These are phyloP conservation scores for Lepidurus couesii DNA, from an alignment of 1,140 invertebrate genomes.

Conservation along the genomic window DNA sequence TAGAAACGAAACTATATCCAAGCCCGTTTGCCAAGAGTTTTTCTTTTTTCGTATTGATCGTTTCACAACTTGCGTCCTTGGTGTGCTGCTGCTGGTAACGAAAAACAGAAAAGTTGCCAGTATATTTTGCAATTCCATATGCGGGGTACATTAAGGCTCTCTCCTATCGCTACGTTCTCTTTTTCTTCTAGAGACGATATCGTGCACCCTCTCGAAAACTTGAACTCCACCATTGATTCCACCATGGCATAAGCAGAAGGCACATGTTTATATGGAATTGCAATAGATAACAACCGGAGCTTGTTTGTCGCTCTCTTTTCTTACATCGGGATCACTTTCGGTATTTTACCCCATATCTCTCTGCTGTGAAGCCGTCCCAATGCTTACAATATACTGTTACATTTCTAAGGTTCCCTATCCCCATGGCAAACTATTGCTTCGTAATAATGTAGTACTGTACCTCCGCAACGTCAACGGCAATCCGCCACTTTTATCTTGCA, in stretches of 20 bases:
- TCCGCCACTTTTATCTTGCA: no score
- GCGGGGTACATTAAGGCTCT: not conserved
- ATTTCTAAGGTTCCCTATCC: no score
- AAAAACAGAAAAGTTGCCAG: conserved; percentile 6
- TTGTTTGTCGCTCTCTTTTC: no score
- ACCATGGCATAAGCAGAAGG: not conserved
- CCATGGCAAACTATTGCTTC: no score
- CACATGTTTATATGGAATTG: not conserved
- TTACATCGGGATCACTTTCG: no score
- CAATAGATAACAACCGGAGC: no score
- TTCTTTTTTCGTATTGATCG: conserved; percentile 16
- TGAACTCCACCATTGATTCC: not conserved
- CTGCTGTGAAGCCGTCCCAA: no score
- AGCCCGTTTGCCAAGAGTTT: not conserved
- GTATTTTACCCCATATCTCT: no score
- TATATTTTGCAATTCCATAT: conserved; percentile 14
- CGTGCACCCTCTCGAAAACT: not conserved
- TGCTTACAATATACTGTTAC: no score
- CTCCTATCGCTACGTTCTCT: not conserved
- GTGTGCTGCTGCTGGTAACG: not conserved
- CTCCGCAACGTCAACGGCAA: no score
- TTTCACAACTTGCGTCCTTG: conserved; percentile 8
- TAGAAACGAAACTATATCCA: not conserved
- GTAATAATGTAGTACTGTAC: no score
- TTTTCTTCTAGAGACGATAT: not conserved